A percentile compares a stretch with the other conserved stretches of the same genome.
These are phyloP conservation scores for Ormyrus nitidulus DNA, from an alignment of 2,888 invertebrate species.

Conservation along the genomic window DNA sequence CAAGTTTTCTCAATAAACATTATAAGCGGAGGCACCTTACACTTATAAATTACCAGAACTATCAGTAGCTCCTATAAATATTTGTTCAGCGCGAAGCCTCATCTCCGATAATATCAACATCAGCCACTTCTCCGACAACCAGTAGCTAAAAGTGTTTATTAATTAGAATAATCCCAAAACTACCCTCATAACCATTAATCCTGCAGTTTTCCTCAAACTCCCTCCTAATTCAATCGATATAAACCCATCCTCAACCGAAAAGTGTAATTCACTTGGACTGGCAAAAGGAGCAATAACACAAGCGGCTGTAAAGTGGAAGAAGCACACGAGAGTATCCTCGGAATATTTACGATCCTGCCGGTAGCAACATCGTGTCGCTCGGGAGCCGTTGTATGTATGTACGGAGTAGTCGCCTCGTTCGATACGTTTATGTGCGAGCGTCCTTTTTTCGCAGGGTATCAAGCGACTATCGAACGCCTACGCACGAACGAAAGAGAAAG, in stretches of 20 bases:
- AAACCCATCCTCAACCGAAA: too few relatives aligned
- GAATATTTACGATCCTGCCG: slow-evolving; percentile 56
- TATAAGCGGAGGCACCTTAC: too few relatives aligned
- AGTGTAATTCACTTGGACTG: too few relatives aligned
- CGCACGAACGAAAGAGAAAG: neutral
- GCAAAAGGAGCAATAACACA: neutral
- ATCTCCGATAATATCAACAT: neutral
- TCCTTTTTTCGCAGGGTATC: slow-evolving; percentile 30
- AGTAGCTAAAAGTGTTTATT: too few relatives aligned
- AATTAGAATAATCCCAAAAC: too few relatives aligned
- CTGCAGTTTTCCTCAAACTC: too few relatives aligned
- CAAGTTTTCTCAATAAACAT: too few relatives aligned
- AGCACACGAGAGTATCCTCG: neutral
- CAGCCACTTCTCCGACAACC: neutral
- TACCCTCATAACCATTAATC: too few relatives aligned
- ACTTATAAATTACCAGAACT: too few relatives aligned
- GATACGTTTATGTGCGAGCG: slow-evolving; percentile 22
- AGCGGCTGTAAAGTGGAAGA: slow-evolving; percentile 41
- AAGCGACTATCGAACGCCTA: slow-evolving; percentile 48
- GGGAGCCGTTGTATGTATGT: slow-evolving; percentile 38
- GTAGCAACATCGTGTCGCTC: slow-evolving; percentile 53
- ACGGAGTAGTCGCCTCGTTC: slow-evolving; percentile 18
- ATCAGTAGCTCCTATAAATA: too few relatives aligned
- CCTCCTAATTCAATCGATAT: too few relatives aligned
- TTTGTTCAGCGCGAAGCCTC: too few relatives aligned